Conservation (phyloP, 2,888 invertebrate genomes). For the Nymphalis urticae region DNA sequence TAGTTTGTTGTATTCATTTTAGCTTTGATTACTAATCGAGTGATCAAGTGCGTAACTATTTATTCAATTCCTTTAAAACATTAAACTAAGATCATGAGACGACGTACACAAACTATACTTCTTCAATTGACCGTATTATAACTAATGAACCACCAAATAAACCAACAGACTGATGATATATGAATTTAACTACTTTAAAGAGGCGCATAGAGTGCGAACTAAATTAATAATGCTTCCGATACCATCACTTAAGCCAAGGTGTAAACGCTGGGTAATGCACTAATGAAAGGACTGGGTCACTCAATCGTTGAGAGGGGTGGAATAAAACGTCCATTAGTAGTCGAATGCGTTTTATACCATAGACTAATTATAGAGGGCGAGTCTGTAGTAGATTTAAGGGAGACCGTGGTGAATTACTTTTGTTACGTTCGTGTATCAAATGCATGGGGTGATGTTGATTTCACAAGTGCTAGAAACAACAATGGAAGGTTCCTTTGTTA, state of each 20-base stretch:
- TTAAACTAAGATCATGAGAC: background rate
- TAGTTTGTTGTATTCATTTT: too few relatives aligned
- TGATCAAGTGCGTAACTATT: background rate
- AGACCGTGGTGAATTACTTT: conserved; percentile 37
- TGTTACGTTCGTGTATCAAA: conserved; percentile 32
- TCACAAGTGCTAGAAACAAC: conserved; percentile 1
- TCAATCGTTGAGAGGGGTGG: conserved; percentile 43
- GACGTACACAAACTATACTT: background rate
- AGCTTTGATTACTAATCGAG: background rate
- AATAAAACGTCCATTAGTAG: conserved; percentile 54
- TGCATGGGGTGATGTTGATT: conserved; percentile 17
- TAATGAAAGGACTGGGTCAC: conserved; percentile 49
- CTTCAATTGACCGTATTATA: background rate
- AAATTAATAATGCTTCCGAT: conserved; percentile 41
- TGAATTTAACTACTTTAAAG: conserved; percentile 16
- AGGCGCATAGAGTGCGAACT: conserved; percentile 25
- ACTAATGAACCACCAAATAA: background rate
- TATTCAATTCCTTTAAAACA: too few relatives aligned
- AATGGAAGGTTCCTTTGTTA: conserved; percentile 1
- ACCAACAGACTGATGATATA: conserved; percentile 17
- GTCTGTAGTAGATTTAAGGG: conserved; percentile 32
- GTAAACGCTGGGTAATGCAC: conserved; percentile 45
- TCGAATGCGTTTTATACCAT: conserved; percentile 54
- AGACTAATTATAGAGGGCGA: conserved; percentile 52
- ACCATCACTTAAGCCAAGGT: conserved; percentile 42